Evolutionary conservation across 2,888 invertebrate genomes (phyloP), one percentile per base, ranked within the genome.

Genomic region (Aethes cnicana): DNA sequence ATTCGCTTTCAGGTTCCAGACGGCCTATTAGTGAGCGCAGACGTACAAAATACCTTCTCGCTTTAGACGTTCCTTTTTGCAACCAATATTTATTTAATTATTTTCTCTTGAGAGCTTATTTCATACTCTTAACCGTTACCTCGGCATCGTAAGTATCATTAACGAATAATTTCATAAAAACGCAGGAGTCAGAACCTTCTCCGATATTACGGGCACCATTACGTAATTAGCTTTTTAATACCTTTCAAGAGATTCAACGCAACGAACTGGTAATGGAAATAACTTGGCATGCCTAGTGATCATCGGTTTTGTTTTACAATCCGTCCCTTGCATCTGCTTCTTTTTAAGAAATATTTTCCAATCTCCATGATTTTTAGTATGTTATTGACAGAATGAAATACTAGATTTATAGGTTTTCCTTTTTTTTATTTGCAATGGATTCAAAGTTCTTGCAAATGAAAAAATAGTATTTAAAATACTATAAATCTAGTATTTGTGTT

Each of bases 171-270:
- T 37, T 23, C 8, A 23, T 37, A 37, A 14, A 23, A n/a, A 21
- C 4, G 5, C 20, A 23, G 14, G 14, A 37, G 37, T 23, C 37
- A 37, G 11, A 9, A 37, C 35, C 35, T 18, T 16, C 37, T 16
- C 12, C n/a, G 37, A 25, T 37, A 37, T 23, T 23, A 14, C 14
- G 37, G 25, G 23, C 37, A 23, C 9, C 37, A 16, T 37, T 37
- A 9, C 16, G 23, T 37, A 37, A 37, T 25, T 37, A 37, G 7
- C 23, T 20, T 12, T 16, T 25, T 37, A 14, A 23, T 37, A 14
- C 23, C 12, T 37, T 12, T 12, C 18, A 35, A 6, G 9, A 14
- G 35, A 23, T 18, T 8, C 33, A 18, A 1, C 6, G 33, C 5
- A 35, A 11, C 9, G n/a, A n/a, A n/a, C n/a, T n/a, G n/a, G n/a